These are phyloP conservation scores for Xestoiulus laeticollis DNA, from an alignment of 2,888 invertebrate genomes.

Conservation along the genomic window DNA sequence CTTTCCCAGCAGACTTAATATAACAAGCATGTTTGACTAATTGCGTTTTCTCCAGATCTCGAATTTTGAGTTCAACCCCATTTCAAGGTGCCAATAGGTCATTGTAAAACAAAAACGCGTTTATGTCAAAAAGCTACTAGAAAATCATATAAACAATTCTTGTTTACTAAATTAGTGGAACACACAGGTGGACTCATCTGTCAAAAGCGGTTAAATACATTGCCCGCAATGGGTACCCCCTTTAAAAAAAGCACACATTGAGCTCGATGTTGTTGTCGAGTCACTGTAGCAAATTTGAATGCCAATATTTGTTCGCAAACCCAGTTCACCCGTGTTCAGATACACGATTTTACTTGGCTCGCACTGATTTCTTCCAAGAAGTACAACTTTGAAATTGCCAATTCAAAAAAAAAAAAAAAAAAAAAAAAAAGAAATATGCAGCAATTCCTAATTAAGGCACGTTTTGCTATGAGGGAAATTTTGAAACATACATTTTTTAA, in stretches of 20 bases:
- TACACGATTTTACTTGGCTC: conserved; percentile 11
- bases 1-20: not conserved
- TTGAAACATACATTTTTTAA: too few species aligned
- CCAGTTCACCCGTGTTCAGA: not conserved
- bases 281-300: not conserved
- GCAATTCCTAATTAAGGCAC: too few species aligned
- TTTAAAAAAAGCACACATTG: not conserved
- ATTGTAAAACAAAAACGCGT: conserved; percentile 15
- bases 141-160: conserved; percentile 31
- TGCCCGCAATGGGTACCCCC: not conserved
- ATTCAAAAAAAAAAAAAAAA: too few species aligned
- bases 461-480: too few species aligned
- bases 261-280: conserved; percentile 34
- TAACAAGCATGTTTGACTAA: not conserved
- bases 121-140: not conserved
- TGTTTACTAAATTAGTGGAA: conserved; percentile 41
- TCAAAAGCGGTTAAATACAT: conserved; percentile 28
- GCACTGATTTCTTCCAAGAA: not conserved
- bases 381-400: not conserved
- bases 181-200: conserved; percentile 41
- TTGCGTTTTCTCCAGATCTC: not conserved
- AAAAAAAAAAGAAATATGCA: too few species aligned
- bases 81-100: conserved; percentile 34
- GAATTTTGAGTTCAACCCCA: not conserved
- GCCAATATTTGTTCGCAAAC: not conserved